phyloP scores from a whole-genome alignment of 2,888 invertebrate genomes.

The Amiota mariae region DNA sequence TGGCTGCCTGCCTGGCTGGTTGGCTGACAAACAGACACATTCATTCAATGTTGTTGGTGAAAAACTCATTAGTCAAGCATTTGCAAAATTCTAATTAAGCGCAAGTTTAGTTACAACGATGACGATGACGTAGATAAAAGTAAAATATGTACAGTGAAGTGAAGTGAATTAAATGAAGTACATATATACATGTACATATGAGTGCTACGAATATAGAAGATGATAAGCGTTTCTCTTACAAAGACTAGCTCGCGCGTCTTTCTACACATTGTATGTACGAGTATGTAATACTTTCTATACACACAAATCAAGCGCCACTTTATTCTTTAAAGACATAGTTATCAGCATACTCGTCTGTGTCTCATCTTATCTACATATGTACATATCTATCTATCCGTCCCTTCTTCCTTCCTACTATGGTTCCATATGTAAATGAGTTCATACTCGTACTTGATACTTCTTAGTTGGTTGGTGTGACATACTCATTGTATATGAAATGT shows the following conservation, averaged over 20 bases:
- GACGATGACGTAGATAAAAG: slow-evolving; percentile 5
- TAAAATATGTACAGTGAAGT: background rate
- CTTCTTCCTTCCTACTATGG: too few species aligned
- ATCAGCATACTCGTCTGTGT: too few species aligned
- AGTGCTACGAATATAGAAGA: background rate
- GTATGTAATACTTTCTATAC: too few species aligned
- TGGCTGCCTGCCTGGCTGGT: background rate
- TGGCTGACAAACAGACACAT: slow-evolving; percentile 19
- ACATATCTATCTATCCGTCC: too few species aligned
- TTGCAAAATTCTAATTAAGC: slow-evolving; percentile 50
- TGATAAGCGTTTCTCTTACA: background rate
- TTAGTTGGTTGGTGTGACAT: too few species aligned
- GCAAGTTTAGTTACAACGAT: slow-evolving; percentile 19
- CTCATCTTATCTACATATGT: too few species aligned
- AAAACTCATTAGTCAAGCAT: slow-evolving; percentile 49
- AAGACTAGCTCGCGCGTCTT: background rate
- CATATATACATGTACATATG: background rate
- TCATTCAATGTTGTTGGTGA: slow-evolving; percentile 31
- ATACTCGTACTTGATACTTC: too few species aligned
- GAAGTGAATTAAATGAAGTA: background rate
- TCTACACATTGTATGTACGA: background rate
- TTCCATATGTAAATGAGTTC: too few species aligned
- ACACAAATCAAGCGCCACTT: too few species aligned
- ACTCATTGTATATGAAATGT: too few species aligned
- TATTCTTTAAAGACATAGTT: too few species aligned